These are phyloP conservation scores for Bucco capensis DNA, from an alignment of 2,113 vertebrate genomes.

Conservation along the genomic window DNA sequence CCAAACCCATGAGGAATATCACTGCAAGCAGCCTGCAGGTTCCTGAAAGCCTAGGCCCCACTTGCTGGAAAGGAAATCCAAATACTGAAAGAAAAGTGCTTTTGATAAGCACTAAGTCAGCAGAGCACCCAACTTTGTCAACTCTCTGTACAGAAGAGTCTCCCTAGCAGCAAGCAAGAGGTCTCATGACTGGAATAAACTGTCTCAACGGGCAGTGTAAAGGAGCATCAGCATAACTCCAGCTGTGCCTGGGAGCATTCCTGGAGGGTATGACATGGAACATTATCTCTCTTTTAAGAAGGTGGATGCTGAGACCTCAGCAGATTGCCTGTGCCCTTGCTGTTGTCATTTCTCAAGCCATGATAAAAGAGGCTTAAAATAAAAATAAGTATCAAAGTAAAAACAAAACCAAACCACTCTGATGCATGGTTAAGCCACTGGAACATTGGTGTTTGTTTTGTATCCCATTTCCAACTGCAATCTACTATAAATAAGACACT, in stretches of 20 bases:
- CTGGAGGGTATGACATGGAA: background rate
- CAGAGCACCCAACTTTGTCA: background rate
- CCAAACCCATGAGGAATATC: background rate
- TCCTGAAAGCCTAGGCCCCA: background rate
- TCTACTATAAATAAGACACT: slow-evolving; percentile 67
- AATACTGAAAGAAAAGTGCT: background rate
- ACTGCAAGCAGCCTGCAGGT: background rate
- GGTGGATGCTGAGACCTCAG: background rate
- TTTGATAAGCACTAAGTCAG: background rate
- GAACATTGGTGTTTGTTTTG: slow-evolving; percentile 56
- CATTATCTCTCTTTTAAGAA: background rate
- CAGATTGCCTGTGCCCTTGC: background rate
- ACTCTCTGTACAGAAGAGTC: background rate
- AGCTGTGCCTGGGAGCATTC: background rate
- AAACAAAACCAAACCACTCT: background rate
- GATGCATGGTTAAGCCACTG: slow-evolving; percentile 22
- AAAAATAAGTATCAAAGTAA: slow-evolving; percentile 54
- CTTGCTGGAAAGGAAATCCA: background rate
- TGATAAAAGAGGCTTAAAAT: slow-evolving; percentile 26
- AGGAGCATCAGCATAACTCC: background rate
- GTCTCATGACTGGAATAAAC: background rate
- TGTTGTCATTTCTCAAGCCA: background rate
- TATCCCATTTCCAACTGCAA: slow-evolving; percentile 44
- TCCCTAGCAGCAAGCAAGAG: background rate
- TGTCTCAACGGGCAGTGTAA: background rate